Evolutionary conservation across 2,797 vertebrate genomes (phyloP).

Genomic region (Podarcis lilfordi): DNA sequence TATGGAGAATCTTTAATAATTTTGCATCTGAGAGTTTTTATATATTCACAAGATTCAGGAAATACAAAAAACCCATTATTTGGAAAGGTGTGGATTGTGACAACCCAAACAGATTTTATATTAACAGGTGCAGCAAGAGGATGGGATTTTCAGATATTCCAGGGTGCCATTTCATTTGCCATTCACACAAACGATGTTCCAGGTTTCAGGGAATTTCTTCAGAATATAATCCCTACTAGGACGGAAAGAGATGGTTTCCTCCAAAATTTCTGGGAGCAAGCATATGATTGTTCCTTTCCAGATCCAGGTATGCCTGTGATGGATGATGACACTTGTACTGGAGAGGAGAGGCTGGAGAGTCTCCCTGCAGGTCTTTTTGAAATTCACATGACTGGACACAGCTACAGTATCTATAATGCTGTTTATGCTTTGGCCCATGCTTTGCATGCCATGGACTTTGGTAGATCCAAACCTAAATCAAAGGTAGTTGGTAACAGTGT

Average conservation of each 20-base stretch:
- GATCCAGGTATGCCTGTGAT: rapidly evolving
- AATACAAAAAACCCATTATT: background rate
- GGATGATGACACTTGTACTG: background rate
- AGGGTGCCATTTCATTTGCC: background rate
- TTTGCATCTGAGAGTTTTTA: background rate
- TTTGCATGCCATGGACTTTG: background rate
- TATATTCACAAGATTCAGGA: background rate
- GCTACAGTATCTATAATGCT: constrained; percentile 3
- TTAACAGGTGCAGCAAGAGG: rapidly evolving
- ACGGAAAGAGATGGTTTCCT: background rate
- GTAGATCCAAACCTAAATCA: background rate
- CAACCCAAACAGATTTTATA: background rate
- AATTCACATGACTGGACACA: background rate
- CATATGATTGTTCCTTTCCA: background rate
- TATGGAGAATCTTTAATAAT: background rate
- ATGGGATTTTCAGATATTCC: background rate
- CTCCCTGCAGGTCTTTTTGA: background rate
- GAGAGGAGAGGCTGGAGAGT: background rate
- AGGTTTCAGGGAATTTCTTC: background rate
- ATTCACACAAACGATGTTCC: background rate
- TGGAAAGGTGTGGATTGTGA: constrained; percentile 1
- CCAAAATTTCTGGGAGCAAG: background rate
- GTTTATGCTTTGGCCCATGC: background rate
- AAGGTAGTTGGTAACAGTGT: rapidly evolving
- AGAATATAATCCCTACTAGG: background rate